A percentile compares a stretch with the other conserved stretches of the same genome.
Evolutionary conservation across 2,113 vertebrate species (phyloP).

Genomic region (Ovis canadensis): DNA sequence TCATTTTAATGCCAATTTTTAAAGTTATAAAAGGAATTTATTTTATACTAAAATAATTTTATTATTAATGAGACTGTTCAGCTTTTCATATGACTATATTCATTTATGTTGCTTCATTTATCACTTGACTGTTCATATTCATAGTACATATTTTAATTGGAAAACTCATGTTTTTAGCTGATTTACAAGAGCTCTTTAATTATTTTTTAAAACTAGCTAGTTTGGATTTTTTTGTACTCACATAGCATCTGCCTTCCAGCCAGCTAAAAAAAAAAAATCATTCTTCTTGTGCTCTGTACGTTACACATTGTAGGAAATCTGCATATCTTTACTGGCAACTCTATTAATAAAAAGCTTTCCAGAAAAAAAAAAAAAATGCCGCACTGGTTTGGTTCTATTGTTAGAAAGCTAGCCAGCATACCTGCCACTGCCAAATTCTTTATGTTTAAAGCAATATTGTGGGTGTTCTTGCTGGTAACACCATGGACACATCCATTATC

Average conservation of each 20-base stretch:
- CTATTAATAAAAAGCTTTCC: background rate
- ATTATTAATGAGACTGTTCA: background rate
- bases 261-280: background rate
- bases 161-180: background rate
- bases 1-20: background rate
- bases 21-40: background rate
- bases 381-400: background rate
- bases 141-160: background rate
- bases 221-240: background rate
- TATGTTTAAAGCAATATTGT: background rate
- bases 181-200: background rate
- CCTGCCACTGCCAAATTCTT: background rate
- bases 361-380: background rate
- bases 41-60: background rate
- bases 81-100: background rate
- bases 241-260: background rate
- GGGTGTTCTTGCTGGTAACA: background rate
- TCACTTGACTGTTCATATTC: background rate
- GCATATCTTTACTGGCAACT: background rate
- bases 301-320: background rate
- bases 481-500: background rate
- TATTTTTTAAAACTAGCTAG: background rate
- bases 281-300: background rate
- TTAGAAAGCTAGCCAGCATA: background rate
- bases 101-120: background rate